Conservation (phyloP, 2,888 invertebrate species). For the Agrypnus murinus region DNA sequence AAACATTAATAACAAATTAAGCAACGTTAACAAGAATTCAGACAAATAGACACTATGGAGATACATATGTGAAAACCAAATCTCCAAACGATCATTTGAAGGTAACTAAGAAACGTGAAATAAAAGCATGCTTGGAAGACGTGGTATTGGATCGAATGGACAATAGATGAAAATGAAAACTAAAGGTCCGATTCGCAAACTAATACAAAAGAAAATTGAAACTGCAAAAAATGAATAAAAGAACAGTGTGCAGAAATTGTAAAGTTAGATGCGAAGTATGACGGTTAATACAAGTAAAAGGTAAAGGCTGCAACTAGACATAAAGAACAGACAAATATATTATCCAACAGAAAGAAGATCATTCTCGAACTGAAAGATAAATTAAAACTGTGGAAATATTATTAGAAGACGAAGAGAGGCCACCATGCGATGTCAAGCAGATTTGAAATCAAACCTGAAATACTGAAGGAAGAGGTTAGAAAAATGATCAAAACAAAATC, state of each 20-base stretch:
- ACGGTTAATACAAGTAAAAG: background rate
- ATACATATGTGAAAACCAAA: too few species aligned
- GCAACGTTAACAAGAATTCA: too few species aligned
- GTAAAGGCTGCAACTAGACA: background rate
- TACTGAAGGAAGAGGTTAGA: background rate
- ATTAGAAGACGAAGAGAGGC: conserved; percentile 4
- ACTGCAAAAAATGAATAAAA: background rate
- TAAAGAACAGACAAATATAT: background rate
- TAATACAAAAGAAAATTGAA: conserved; percentile 5
- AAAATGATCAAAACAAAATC: background rate
- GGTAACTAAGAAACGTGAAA: too few species aligned
- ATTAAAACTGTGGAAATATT: background rate
- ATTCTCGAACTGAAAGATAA: background rate
- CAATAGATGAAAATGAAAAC: too few species aligned
- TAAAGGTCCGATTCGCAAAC: too few species aligned
- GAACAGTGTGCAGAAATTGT: too few species aligned
- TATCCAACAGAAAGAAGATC: conserved; percentile 10
- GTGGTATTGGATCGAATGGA: too few species aligned
- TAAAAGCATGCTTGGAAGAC: too few species aligned
- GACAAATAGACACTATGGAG: too few species aligned
- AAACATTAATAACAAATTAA: too few species aligned
- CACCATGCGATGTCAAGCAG: background rate
- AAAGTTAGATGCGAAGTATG: background rate
- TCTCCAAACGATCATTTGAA: too few species aligned
- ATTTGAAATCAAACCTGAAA: background rate